Percentiles rank a stretch among this genome's conserved stretches.
Evolutionary conservation across 1,140 invertebrate genomes (phyloP).

Genomic region (Lepidostoma basale): DNA sequence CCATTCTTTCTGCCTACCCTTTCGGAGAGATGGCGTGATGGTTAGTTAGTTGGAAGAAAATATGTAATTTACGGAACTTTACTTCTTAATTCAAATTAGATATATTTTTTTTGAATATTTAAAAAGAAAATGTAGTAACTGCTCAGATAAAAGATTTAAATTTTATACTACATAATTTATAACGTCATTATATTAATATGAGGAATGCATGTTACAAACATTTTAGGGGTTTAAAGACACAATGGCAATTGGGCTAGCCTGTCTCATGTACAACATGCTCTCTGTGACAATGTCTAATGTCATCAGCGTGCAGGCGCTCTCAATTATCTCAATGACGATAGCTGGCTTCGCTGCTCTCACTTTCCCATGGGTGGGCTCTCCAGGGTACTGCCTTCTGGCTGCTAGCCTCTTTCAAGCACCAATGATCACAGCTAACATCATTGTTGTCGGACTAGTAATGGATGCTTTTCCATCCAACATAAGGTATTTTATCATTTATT

Average conservation of each 20-base stretch:
- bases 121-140: too few species aligned
- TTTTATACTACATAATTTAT: too few species aligned
- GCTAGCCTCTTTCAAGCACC: constrained; percentile 63
- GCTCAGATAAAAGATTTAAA: too few species aligned
- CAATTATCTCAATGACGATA: constrained; percentile 58
- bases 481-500: too few species aligned
- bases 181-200: too few species aligned
- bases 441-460: constrained; percentile 61
- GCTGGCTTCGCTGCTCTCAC: constrained; percentile 56
- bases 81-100: too few species aligned
- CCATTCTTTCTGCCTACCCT: too few species aligned
- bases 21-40: too few species aligned
- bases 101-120: too few species aligned
- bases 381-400: constrained; percentile 59
- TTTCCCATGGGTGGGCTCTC: constrained; percentile 60
- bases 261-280: constrained; percentile 55
- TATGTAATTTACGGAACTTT: too few species aligned
- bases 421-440: constrained; percentile 64
- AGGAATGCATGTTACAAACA: not conserved
- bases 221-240: constrained; percentile 58
- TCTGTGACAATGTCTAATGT: constrained; percentile 53
- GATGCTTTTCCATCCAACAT: constrained; percentile 64
- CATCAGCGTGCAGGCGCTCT: constrained; percentile 46
- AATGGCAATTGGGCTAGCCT: constrained; percentile 56
- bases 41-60: too few species aligned